These are phyloP conservation scores for Aldabrachelys gigantea DNA, from an alignment of 2,113 vertebrate species.

Conservation along the genomic window DNA sequence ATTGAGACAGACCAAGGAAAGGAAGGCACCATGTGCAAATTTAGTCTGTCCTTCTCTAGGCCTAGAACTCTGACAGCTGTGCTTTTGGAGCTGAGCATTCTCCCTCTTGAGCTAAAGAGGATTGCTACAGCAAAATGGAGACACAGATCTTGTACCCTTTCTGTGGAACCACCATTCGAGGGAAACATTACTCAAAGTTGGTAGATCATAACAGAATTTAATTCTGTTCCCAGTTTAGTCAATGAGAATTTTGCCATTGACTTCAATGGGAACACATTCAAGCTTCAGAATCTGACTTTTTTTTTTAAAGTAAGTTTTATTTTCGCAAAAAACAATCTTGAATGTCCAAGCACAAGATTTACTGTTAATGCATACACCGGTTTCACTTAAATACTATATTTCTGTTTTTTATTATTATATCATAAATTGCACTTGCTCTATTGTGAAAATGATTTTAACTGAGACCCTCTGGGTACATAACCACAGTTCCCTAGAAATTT, in stretches of 20 bases:
- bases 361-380: neutral
- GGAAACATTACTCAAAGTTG: neutral
- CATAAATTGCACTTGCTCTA: neutral
- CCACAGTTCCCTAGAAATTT: neutral
- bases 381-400: neutral
- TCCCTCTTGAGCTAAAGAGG: neutral
- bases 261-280: neutral
- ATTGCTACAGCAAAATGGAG: neutral
- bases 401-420: neutral
- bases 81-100: neutral
- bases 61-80: neutral
- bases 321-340: neutral
- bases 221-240: neutral
- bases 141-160: neutral
- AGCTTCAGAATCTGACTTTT: neutral
- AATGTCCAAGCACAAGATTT: neutral
- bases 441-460: slow-evolving; percentile 15
- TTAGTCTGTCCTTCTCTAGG: neutral
- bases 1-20: neutral
- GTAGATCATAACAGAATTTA: neutral
- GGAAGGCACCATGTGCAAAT: neutral
- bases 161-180: neutral
- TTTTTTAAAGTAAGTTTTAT: neutral
- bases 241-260: neutral
- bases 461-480: slow-evolving; percentile 24